phyloP scores from a whole-genome alignment of 1,140 invertebrate genomes.

The Apis florea region DNA sequence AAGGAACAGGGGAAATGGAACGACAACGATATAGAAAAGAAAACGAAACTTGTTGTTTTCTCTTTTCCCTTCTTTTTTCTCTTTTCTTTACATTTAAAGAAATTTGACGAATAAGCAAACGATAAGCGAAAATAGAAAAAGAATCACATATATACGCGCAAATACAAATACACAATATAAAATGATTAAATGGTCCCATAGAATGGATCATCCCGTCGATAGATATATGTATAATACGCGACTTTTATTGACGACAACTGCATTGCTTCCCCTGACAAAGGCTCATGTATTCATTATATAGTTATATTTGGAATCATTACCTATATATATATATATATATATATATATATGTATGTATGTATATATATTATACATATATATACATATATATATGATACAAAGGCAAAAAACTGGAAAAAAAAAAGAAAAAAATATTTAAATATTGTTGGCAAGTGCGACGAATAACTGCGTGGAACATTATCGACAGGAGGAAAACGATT shows the following conservation, averaged over 20 bases:
- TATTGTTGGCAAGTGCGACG: conserved; percentile 45
- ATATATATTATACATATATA: conserved; percentile 50
- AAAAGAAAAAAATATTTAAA: conserved; percentile 52
- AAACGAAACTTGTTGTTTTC: conserved; percentile 16
- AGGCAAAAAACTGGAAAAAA: conserved; percentile 36
- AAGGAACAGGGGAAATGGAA: not conserved
- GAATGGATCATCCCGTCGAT: conserved; percentile 25
- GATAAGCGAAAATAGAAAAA: conserved; percentile 9
- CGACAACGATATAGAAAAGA: not conserved
- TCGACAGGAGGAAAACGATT: conserved; percentile 19
- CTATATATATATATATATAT: conserved; percentile 64
- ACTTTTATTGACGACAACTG: conserved; percentile 72
- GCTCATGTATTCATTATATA: conserved; percentile 76
- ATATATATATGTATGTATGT: conserved; percentile 42
- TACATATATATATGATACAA: conserved; percentile 50
- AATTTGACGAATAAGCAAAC: no score
- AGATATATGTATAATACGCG: conserved; percentile 56
- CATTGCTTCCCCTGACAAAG: conserved; percentile 73
- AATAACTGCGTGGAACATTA: conserved; percentile 50
- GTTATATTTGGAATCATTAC: conserved; percentile 76
- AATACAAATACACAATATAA: not conserved
- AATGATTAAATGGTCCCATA: not conserved
- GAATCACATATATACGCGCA: not conserved
- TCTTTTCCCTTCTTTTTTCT: not conserved
- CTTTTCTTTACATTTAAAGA: not conserved